A percentile compares a stretch with the other conserved stretches of the same genome.
Conservation (phyloP, 2,797 vertebrate species). For the Pangasius macronema region DNA sequence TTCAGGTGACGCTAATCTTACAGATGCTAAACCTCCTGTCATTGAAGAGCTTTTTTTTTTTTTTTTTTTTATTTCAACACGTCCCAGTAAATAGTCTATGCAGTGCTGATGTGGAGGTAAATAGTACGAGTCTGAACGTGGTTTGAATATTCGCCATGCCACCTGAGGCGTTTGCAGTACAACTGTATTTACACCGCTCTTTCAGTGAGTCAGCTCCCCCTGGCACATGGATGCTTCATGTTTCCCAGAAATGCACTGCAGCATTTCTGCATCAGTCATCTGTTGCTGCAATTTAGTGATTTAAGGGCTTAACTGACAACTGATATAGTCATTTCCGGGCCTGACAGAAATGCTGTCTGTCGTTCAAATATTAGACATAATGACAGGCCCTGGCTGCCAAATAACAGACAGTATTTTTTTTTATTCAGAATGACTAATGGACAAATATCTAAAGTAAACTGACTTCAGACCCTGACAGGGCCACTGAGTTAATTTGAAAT, state of each 20-base stretch:
- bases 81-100: constrained; percentile 58
- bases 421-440: background rate
- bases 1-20: constrained; percentile 56
- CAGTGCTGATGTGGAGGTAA: constrained; percentile 51
- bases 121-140: constrained; percentile 53
- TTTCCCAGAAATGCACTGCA: constrained; percentile 55
- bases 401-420: constrained; percentile 17
- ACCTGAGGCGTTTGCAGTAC: constrained; percentile 47
- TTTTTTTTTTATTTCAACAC: constrained; percentile 61
- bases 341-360: constrained; percentile 30
- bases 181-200: constrained; percentile 50
- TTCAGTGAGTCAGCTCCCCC: constrained; percentile 52
- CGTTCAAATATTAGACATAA: constrained; percentile 36
- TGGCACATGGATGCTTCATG: constrained; percentile 41
- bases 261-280: constrained; percentile 47
- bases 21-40: constrained; percentile 53
- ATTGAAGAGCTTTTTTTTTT: constrained; percentile 58
- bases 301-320: constrained; percentile 51
- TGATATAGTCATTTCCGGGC: constrained; percentile 39
- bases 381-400: constrained; percentile 38
- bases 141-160: constrained; percentile 29
- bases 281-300: constrained; percentile 43
- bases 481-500: background rate
- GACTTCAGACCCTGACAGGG: background rate
- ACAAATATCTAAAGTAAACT: constrained; percentile 3